Evolutionary conservation across 2,888 invertebrate species (phyloP).

Genomic region (Nudaria mundana): DNA sequence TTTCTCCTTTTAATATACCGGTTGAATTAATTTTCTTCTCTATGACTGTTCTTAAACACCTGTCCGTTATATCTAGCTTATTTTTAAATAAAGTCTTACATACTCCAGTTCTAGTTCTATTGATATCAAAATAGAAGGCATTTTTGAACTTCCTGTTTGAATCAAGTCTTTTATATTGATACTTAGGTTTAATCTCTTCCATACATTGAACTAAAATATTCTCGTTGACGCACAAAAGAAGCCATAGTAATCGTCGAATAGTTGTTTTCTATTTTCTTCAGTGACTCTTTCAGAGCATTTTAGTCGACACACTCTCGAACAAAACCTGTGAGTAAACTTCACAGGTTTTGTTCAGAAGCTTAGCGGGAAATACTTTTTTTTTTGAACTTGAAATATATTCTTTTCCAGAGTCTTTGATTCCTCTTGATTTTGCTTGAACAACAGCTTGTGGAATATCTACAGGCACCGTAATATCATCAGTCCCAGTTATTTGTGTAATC

Average conservation of each 20-base stretch:
- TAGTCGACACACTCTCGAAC: neutral
- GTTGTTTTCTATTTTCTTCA: neutral
- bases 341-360: neutral
- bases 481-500: too few species aligned
- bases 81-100: too few species aligned
- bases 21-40: too few species aligned
- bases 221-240: constrained; percentile 1
- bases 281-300: neutral
- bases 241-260: neutral
- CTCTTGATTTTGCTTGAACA: too few species aligned
- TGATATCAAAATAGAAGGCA: too few species aligned
- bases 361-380: neutral
- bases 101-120: too few species aligned
- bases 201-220: neutral
- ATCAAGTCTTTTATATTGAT: constrained; percentile 8
- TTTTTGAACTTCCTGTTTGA: constrained; percentile 6
- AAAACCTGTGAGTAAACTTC: too few species aligned
- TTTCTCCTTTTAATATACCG: too few species aligned
- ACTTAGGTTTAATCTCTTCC: neutral
- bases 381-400: neutral
- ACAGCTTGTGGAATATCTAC: too few species aligned
- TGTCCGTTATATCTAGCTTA: too few species aligned
- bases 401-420: neutral
- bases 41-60: too few species aligned
- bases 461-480: neutral